Base-by-base conservation (phyloP, 2,797 vertebrate genomes). In the Telmatherina bonti region DNA sequence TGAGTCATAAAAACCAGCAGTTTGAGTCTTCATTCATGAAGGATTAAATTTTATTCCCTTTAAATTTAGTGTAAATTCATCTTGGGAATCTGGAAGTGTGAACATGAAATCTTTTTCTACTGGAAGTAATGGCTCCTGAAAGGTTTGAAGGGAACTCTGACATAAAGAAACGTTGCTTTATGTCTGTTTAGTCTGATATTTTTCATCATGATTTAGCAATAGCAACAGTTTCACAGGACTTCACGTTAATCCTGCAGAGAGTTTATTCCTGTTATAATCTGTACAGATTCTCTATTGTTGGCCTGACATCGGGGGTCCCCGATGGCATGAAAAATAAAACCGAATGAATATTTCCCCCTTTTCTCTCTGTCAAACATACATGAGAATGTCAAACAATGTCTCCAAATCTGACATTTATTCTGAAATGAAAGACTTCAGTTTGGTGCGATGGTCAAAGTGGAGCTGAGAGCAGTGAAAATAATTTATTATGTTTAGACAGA, bases 1-100 rank as follows among this genome's bases (percentile, higher is more conserved):
- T 76, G 72, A 88, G 68, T 80, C 84, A 88, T 60, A 78, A 26
- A 13, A 73, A 56, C 41, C 29, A 76, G 27, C 31, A 52, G 29
- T 24, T 41, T 56, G 36, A 38, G 36, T 38, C 36, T 13, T 38
- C 4, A 13, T 38, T 38, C 36, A 38, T 38, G 15, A 36, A 54
- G 67, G 60, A 67, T 70, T 77, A 65, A 57, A 49, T 79, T 57
- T 74, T 57, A 55, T 30, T 63, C 3, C 47, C 35, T 45, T 38
- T 30, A 54, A 43, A 74, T 79, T 52, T 33, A 26, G 55, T 38
- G 41, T 64, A 38, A 55, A n/a, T 24, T 60, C 22, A 6, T 5
- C 7, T 5, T 5, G 33, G 33, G 33, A 35, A 35, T 35, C 10
- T 10, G 13, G 2, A 38, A 38, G 36, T 13, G 13, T 38, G 36